Evolutionary conservation across 1,140 invertebrate genomes (phyloP), one percentile per base, ranked within the genome.

Genomic region (Sinonovacula constricta): DNA sequence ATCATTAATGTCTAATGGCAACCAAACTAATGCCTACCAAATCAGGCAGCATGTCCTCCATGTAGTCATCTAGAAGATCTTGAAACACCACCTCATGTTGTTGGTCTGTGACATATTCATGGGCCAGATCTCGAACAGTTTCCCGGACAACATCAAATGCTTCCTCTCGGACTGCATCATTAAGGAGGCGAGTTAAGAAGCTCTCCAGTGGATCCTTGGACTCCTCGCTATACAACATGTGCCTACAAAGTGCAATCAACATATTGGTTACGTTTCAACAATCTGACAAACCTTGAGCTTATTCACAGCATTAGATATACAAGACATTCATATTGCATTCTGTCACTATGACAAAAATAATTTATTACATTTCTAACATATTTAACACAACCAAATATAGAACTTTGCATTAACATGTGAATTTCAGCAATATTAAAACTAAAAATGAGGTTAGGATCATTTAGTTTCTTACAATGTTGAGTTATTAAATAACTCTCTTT

Each of bases 51-150:
- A 86, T 81, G 15, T 85, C 79, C 14, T 80, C 59, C 10, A 89
- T 65, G 69, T 85, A 68, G 31, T 86, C 83, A 57, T 79, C 70
- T 3, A 87, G 39, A 2, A 89, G 22, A n/a, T 85, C 82, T n/a
- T 81, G 53, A 7, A 81, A 69, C 34, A 88, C 82, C 28, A 31
- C 34, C 5, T 66, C 62, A n/a, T 66, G 62, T n/a, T 67, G 53
- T 66, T 80, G 65, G 18, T 72, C 54, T 5, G 63, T 51, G 36
- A 86, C 14, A 59, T 87, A 74, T 15, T 83, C 75, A 39, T 83
- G 63, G 0, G 84, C 86, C 67, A 88, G 62, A 1, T 86, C 81
- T 12, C 83, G 28, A 4, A 85, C 81, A 0, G 83, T 72, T 24
- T 84, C 84, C 24, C 81, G 79, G 22, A 87, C 86, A n/a, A 86